A percentile compares a stretch with the other conserved stretches of the same genome.
phyloP scores from a whole-genome alignment of 2,888 invertebrate genomes.

The Sinohyriopsis cumingii region DNA sequence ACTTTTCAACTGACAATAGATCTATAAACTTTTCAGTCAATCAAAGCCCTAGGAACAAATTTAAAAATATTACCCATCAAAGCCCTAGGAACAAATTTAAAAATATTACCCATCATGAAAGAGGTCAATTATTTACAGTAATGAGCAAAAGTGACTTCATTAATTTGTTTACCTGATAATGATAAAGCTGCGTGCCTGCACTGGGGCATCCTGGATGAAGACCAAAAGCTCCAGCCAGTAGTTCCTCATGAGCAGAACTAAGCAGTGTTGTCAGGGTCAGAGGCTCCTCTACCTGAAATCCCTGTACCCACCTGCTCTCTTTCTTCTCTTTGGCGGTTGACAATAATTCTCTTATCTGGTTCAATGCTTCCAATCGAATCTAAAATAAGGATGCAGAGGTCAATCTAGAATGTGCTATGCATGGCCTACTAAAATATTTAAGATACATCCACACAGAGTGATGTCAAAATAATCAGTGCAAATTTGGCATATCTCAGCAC shows the following conservation, averaged over 20 bases:
- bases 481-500: too few relatives aligned
- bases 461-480: neutral
- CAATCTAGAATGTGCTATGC: neutral
- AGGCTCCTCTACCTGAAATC: slow-evolving; percentile 12
- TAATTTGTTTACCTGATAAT: slow-evolving; percentile 73
- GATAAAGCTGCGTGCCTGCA: slow-evolving; percentile 72
- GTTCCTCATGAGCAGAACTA: slow-evolving; percentile 74
- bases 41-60: too few relatives aligned
- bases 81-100: too few relatives aligned
- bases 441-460: neutral
- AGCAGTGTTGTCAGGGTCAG: slow-evolving; percentile 58
- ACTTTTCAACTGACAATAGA: too few relatives aligned
- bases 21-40: too few relatives aligned
- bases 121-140: neutral
- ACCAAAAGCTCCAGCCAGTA: slow-evolving; percentile 75
- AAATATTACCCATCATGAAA: neutral
- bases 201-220: slow-evolving; percentile 21
- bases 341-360: slow-evolving; percentile 71
- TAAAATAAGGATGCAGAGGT: slow-evolving; percentile 42
- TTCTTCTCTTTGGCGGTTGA: slow-evolving; percentile 61
- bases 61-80: too few relatives aligned
- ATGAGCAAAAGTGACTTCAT: neutral
- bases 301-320: slow-evolving; percentile 8
- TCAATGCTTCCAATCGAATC: slow-evolving; percentile 71
- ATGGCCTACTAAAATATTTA: neutral